These are phyloP conservation scores for Malaclemys terrapin DNA, from an alignment of 2,113 vertebrate species.

Conservation along the genomic window DNA sequence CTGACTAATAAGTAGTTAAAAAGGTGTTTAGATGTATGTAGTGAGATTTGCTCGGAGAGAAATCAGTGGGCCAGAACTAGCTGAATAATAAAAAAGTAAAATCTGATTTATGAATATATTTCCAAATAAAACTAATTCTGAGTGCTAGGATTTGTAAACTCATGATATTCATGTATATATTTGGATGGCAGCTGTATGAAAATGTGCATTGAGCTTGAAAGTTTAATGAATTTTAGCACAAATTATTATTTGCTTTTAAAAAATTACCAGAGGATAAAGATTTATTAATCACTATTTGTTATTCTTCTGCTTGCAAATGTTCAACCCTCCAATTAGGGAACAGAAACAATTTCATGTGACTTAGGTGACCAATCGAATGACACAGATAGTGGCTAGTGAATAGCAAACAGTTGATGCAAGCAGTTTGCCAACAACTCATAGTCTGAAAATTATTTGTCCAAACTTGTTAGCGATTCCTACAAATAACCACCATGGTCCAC, in stretches of 20 bases:
- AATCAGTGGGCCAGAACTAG: background rate
- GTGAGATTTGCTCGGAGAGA: background rate
- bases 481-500: background rate
- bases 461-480: background rate
- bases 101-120: background rate
- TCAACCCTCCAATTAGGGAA: background rate
- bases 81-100: background rate
- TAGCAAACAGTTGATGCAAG: background rate
- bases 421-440: background rate
- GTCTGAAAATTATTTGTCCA: background rate
- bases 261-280: accelerated
- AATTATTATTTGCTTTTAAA: conserved; percentile 1
- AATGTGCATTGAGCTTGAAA: background rate
- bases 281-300: background rate
- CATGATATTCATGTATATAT: background rate
- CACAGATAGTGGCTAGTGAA: background rate
- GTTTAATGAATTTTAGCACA: background rate
- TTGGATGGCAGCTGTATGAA: background rate
- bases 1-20: background rate
- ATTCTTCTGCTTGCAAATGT: background rate
- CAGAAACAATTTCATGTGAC: background rate
- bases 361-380: background rate
- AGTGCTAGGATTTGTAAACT: background rate
- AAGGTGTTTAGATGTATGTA: background rate
- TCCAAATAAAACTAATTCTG: conserved; percentile 1